A percentile compares a stretch with the other conserved stretches of the same genome.
Conservation (phyloP, 2,888 invertebrate genomes). For the Cremastinae sp. region DNA sequence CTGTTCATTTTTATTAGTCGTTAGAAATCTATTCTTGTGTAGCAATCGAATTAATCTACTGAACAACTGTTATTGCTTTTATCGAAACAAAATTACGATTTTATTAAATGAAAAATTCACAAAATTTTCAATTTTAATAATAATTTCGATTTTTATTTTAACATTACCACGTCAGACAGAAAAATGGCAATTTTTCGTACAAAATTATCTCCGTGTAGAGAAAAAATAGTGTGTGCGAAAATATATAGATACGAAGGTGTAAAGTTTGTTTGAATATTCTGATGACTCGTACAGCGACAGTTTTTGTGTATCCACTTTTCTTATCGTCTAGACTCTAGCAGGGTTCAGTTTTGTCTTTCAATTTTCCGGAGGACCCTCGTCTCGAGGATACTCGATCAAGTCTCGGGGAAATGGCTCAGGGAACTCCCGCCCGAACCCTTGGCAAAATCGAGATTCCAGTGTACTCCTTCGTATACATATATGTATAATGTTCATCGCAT, state of each 20-base stretch:
- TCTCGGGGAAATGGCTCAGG: conserved; percentile 40
- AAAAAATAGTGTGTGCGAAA: no score
- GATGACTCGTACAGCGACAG: conserved; percentile 1
- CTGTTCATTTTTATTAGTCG: conserved; percentile 1
- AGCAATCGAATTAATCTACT: no score
- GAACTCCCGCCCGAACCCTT: conserved; percentile 18
- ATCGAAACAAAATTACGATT: no score
- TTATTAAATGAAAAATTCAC: no score
- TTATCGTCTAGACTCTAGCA: conserved; percentile 50
- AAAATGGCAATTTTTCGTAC: no score
- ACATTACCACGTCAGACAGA: no score
- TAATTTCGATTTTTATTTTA: no score
- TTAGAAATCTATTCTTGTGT: background rate
- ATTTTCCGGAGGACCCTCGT: conserved; percentile 40
- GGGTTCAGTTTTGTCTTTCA: conserved; percentile 21
- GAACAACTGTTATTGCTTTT: no score
- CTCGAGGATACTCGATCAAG: conserved; percentile 53
- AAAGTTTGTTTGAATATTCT: conserved; percentile 21
- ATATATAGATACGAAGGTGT: conserved; percentile 1
- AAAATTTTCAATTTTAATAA: no score
- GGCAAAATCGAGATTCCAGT: conserved; percentile 22
- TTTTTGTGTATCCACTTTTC: background rate
- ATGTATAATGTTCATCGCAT: no score
- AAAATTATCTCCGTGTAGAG: no score
- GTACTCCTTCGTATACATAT: conserved; percentile 15